Evolutionary conservation across 2,113 vertebrate genomes (phyloP).

Genomic region (Neogobius melanostomus): DNA sequence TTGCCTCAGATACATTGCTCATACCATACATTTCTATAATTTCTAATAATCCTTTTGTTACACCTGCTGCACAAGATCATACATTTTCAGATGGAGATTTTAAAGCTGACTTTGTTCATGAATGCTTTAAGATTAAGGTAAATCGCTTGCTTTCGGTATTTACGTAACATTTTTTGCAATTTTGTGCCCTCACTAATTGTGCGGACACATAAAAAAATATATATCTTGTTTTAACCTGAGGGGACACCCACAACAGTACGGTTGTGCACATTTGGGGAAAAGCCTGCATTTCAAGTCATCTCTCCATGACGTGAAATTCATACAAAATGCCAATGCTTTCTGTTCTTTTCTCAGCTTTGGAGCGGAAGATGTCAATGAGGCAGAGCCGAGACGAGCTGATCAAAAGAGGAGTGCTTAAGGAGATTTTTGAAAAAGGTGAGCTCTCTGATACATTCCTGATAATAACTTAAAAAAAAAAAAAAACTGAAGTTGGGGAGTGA

Average conservation of each 20-base stretch:
- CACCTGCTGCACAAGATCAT: not conserved
- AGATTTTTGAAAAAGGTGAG: conserved; percentile 99
- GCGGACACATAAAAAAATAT: too few species aligned
- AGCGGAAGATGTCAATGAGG: conserved; percentile 96
- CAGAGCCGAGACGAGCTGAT: conserved; percentile 98
- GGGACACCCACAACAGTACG: not conserved
- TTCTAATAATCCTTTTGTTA: too few species aligned
- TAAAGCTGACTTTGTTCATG: not conserved
- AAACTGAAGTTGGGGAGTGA: too few species aligned
- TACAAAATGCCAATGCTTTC: not conserved
- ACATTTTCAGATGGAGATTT: not conserved
- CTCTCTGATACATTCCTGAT: not conserved
- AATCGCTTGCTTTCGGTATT: not conserved
- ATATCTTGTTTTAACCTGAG: not conserved
- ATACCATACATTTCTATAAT: too few species aligned
- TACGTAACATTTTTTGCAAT: not conserved
- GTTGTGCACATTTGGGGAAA: not conserved
- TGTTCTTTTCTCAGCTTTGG: conserved; percentile 82
- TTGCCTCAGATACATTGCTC: too few species aligned
- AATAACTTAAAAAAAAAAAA: not conserved
- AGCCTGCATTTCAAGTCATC: not conserved
- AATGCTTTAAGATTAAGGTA: not conserved
- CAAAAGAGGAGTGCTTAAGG: conserved; percentile 95
- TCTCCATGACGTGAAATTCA: not conserved
- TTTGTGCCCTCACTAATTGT: too few species aligned